Base-by-base conservation (phyloP, 2,888 invertebrate species). In the Zaprionus bogoriensis region DNA sequence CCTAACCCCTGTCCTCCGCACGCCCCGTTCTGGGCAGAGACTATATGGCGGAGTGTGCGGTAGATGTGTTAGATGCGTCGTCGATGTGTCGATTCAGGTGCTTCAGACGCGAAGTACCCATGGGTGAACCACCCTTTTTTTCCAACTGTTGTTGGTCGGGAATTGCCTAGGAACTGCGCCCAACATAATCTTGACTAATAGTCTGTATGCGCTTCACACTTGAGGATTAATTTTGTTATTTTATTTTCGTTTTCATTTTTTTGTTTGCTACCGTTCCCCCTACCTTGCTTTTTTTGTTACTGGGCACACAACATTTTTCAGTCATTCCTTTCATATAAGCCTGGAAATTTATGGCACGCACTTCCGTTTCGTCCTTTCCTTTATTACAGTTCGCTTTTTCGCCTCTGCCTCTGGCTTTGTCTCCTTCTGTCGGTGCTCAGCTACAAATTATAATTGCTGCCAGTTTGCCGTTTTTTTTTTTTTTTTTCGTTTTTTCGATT, bases 141-240 rank as follows among this genome's bases (percentile, higher is more conserved):
- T 12, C 22, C 4, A 10, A 10, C 20, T 32, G 4, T 17, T 14
- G 20, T 1, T 39, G 22, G 3, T 39, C 22, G 20, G 4, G 22
- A n/a, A 50, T 52, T 59, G 52, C 62, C 58, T 62, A 27, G 45
- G 52, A 20, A 50, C 65, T 69, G 69, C 42, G 59, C 66, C 69
- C 71, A 61, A 70, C 70, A 62, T 87, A 89, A 89, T 88, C 88
- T 86, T 89, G 88, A 87, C 89, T 89, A 89, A 89, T 89, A 87
- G 82, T 83, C 77, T 82, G 83, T 85, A 68, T 79, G 85, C 75
- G 83, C 80, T 82, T 82, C 85, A 82, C 85, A 82, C 82, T 82
- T 82, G 71, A 79, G 82, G 82, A 82, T 82, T 82, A 82, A 84
- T 69, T 77, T 70, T 79, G 77, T 74, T 78, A 78, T 69, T 74